phyloP scores from a whole-genome alignment of 2,797 vertebrate species.

The Chrysocyon brachyurus region DNA sequence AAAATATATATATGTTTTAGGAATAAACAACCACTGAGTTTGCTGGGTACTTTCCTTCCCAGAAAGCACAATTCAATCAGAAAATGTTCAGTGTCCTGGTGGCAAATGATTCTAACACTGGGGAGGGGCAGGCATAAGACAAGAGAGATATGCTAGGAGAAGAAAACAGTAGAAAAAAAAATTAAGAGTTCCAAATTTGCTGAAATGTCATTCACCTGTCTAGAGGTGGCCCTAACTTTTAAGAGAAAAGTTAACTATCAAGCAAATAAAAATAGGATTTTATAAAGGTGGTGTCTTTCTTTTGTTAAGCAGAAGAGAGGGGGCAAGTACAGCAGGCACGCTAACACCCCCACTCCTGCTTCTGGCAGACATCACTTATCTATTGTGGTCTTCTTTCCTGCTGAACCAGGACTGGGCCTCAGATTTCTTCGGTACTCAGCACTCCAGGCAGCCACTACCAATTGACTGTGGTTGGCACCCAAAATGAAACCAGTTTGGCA shows the following conservation, averaged over 20 bases:
- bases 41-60: not conserved
- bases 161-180: not conserved
- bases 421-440: not conserved
- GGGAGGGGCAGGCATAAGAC: not conserved
- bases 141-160: not conserved
- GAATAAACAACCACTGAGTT: not conserved
- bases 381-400: not conserved
- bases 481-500: conserved; percentile 10
- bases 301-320: not conserved
- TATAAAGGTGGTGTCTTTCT: not conserved
- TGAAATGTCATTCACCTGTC: not conserved
- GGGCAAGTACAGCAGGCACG: not conserved
- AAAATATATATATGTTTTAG: not conserved
- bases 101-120: not conserved
- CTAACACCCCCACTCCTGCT: too few relatives aligned
- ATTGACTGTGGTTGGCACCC: not conserved
- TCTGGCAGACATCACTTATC: not conserved
- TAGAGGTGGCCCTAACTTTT: not conserved
- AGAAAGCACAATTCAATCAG: not conserved
- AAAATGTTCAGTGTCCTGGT: not conserved
- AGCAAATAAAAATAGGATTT: not conserved
- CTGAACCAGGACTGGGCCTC: not conserved
- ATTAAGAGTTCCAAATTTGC: not conserved
- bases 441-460: not conserved
- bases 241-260: not conserved